A percentile compares a stretch with the other conserved stretches of the same genome.
Evolutionary conservation across 2,797 vertebrate species (phyloP).

Genomic region (Chlorospingus flavigularis): DNA sequence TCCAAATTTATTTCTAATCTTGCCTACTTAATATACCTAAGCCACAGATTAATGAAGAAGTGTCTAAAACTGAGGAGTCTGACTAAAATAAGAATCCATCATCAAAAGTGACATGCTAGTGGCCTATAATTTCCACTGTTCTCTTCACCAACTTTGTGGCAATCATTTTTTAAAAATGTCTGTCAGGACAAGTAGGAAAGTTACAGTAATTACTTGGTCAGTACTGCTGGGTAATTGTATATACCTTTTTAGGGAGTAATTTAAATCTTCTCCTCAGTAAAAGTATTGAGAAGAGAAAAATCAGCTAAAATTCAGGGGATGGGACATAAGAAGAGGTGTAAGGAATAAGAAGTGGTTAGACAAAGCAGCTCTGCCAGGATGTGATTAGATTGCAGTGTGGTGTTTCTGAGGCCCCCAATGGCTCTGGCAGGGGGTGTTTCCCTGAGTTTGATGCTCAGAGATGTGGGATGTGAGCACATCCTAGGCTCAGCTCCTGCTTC

Average conservation of each 20-base stretch:
- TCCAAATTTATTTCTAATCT: slow-evolving; percentile 57
- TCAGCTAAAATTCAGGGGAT: neutral
- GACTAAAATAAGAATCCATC: slow-evolving; percentile 42
- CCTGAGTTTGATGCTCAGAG: neutral
- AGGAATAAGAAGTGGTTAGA: neutral
- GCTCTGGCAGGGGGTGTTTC: fast-evolving
- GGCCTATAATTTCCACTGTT: neutral
- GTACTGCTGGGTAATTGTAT: neutral
- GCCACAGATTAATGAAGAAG: slow-evolving; percentile 49
- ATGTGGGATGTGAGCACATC: neutral
- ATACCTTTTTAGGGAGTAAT: neutral
- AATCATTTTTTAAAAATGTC: neutral
- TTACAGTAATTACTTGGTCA: neutral
- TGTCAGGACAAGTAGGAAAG: neutral
- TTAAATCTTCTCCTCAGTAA: neutral
- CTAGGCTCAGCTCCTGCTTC: neutral
- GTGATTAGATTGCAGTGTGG: fast-evolving
- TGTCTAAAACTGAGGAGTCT: slow-evolving; percentile 35
- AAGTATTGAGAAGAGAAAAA: neutral
- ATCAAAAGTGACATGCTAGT: neutral
- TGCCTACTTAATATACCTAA: slow-evolving; percentile 32
- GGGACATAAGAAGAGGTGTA: fast-evolving
- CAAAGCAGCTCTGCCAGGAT: neutral
- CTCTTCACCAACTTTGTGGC: neutral
- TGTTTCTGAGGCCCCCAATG: neutral